Evolutionary conservation across 2,113 vertebrate genomes (phyloP).

Genomic region (Notothenia coriiceps): DNA sequence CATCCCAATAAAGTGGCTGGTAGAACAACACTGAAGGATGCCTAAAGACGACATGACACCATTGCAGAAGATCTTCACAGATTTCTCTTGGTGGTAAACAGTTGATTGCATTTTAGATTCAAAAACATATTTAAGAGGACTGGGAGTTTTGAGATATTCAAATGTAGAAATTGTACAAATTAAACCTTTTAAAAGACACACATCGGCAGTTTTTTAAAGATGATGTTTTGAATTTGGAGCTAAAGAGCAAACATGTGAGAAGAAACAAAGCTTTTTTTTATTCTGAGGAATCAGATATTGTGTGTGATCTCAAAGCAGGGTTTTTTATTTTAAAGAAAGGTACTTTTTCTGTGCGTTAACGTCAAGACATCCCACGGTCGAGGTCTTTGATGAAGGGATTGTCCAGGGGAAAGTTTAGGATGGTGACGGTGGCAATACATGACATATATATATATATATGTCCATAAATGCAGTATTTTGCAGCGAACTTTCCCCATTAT

Average conservation of each 20-base stretch:
- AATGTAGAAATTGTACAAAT: too few relatives aligned
- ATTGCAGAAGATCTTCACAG: too few relatives aligned
- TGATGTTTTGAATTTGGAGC: not conserved
- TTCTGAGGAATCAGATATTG: conserved; percentile 28
- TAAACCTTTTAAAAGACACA: too few relatives aligned
- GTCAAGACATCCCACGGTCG: not conserved
- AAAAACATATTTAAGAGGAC: too few relatives aligned
- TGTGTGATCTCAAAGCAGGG: conserved; percentile 22
- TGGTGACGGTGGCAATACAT: conserved; percentile 52
- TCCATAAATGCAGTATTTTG: too few relatives aligned
- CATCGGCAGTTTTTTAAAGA: too few relatives aligned
- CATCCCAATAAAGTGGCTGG: too few relatives aligned
- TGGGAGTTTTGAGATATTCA: too few relatives aligned
- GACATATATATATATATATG: not conserved
- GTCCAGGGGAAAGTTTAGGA: conserved; percentile 55
- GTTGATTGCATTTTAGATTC: too few relatives aligned
- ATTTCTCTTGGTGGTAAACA: too few relatives aligned
- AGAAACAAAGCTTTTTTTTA: not conserved
- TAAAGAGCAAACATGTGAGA: conserved; percentile 6
- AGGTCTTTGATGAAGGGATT: conserved; percentile 45
- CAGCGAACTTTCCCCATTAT: not conserved
- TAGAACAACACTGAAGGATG: too few relatives aligned
- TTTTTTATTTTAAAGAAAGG: conserved; percentile 23
- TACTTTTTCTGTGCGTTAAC: conserved; percentile 44
- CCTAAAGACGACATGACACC: too few relatives aligned